Conservation (phyloP, 1,140 invertebrate species). For the Drosophila lini region DNA sequence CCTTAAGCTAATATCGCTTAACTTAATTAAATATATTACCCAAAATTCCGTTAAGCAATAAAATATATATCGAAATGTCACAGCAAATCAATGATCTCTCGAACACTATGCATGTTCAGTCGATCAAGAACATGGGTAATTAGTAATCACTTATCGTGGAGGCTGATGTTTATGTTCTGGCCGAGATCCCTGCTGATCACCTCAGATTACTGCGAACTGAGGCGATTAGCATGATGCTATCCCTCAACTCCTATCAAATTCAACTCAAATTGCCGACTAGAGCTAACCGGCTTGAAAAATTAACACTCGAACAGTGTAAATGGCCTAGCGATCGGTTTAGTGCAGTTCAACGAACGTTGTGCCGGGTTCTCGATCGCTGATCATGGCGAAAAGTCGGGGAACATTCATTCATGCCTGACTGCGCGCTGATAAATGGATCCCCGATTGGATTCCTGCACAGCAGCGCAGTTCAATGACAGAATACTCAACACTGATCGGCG, state of each 20-base stretch:
- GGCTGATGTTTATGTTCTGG: constrained; percentile 21
- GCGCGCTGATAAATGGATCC: constrained; percentile 48
- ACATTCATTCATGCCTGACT: constrained; percentile 50
- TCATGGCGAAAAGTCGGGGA: constrained; percentile 29
- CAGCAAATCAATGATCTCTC: constrained; percentile 8
- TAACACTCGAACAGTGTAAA: constrained; percentile 48
- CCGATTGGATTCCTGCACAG: constrained; percentile 43
- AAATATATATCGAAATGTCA: constrained; percentile 1
- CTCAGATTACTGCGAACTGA: constrained; percentile 21
- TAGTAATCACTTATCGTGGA: constrained; percentile 28
- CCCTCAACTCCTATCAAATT: constrained; percentile 32
- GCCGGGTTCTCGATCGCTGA: constrained; percentile 27
- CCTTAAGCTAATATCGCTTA: neutral
- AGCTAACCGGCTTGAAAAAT: constrained; percentile 52
- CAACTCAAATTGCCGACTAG: constrained; percentile 22
- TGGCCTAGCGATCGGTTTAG: constrained; percentile 40
- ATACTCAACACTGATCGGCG: constrained; percentile 56
- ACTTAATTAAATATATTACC: neutral
- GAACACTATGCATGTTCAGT: constrained; percentile 3
- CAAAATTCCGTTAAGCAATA: neutral
- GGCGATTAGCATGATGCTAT: constrained; percentile 34
- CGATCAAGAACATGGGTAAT: constrained; percentile 28
- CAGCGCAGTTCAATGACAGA: constrained; percentile 69
- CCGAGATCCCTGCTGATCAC: constrained; percentile 10
- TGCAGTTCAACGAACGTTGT: constrained; percentile 59